phyloP scores from a whole-genome alignment of 1,140 invertebrate genomes.

The Pinna nobilis region DNA sequence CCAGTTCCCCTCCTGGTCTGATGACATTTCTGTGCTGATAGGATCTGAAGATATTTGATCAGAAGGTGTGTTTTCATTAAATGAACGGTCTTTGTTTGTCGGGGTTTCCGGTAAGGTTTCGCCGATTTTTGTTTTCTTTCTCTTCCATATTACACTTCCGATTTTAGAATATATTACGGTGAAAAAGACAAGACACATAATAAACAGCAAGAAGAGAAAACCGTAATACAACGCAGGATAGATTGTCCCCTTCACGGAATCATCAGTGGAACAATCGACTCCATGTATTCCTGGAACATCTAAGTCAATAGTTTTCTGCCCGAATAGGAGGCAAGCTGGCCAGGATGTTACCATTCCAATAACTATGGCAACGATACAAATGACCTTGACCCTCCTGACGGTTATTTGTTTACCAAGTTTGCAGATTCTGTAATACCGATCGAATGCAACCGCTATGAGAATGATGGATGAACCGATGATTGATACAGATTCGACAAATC shows the following conservation, averaged over 20 bases:
- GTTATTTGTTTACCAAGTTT: constrained; percentile 62
- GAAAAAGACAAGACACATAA: constrained; percentile 61
- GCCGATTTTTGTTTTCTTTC: constrained; percentile 53
- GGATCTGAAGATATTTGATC: constrained; percentile 54
- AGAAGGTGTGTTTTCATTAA: constrained; percentile 44
- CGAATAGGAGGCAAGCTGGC: constrained; percentile 66
- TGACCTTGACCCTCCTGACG: constrained; percentile 54
- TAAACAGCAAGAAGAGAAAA: constrained; percentile 63
- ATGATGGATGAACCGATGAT: constrained; percentile 67
- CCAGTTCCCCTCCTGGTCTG: constrained; percentile 48
- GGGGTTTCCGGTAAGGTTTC: constrained; percentile 27
- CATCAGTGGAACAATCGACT: constrained; percentile 67
- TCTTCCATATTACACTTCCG: constrained; percentile 59
- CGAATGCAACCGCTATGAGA: constrained; percentile 67
- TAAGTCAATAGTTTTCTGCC: constrained; percentile 54
- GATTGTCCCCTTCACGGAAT: constrained; percentile 59
- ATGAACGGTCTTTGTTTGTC: constrained; percentile 27
- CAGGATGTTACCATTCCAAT: constrained; percentile 62
- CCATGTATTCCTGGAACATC: constrained; percentile 49
- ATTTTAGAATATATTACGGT: constrained; percentile 64
- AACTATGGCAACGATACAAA: constrained; percentile 60
- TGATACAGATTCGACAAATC: constrained; percentile 65
- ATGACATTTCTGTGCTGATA: constrained; percentile 63
- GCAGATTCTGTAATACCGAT: constrained; percentile 67
- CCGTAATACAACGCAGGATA: constrained; percentile 67